Evolutionary conservation across 1,140 invertebrate genomes (phyloP).

Genomic region (Vanessa tameamea): DNA sequence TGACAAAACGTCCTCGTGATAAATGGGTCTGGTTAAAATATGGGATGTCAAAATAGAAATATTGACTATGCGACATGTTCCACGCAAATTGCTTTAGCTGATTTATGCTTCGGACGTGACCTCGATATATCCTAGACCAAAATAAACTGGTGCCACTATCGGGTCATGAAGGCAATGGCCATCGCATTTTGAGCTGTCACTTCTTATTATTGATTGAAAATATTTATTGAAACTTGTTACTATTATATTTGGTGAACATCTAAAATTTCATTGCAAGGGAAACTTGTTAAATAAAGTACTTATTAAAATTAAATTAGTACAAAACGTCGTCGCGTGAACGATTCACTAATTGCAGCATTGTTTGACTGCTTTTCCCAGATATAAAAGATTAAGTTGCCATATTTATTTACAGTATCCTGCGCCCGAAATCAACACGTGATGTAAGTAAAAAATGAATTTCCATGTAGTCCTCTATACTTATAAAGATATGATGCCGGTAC

Average conservation of each 20-base stretch:
- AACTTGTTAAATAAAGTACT: too few relatives aligned
- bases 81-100: slow-evolving; percentile 34
- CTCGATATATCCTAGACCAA: slow-evolving; percentile 21
- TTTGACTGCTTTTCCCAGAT: too few relatives aligned
- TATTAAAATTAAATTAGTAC: too few relatives aligned
- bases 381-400: too few relatives aligned
- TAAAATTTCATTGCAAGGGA: too few relatives aligned
- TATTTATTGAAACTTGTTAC: not conserved
- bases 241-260: not conserved
- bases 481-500: too few relatives aligned
- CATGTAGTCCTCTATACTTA: too few relatives aligned
- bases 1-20: slow-evolving; percentile 23
- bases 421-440: too few relatives aligned
- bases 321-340: too few relatives aligned
- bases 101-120: slow-evolving; percentile 31
- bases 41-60: slow-evolving; percentile 29
- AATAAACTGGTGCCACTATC: not conserved
- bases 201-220: not conserved
- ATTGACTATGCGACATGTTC: slow-evolving; percentile 26
- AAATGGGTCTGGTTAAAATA: slow-evolving; percentile 29
- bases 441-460: too few relatives aligned
- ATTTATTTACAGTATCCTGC: too few relatives aligned
- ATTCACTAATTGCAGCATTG: too few relatives aligned
- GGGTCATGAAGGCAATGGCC: not conserved
- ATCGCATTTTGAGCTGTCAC: slow-evolving; percentile 1